Conservation (phyloP, 2,113 vertebrate species). For the Dascyllus trimaculatus region DNA sequence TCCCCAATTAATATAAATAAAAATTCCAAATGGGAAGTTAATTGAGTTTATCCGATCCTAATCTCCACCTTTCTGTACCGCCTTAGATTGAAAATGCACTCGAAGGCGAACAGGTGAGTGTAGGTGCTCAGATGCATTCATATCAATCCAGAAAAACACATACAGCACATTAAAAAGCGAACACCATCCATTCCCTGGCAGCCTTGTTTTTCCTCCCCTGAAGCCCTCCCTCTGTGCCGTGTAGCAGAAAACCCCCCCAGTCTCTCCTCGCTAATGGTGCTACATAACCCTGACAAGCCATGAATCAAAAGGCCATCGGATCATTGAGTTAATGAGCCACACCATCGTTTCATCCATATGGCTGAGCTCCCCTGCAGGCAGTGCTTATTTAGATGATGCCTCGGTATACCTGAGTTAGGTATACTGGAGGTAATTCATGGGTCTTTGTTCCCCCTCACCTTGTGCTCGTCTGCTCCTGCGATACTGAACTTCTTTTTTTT, state of each 20-base stretch:
- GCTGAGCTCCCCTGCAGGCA: slow-evolving; percentile 16
- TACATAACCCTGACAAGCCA: slow-evolving; percentile 27
- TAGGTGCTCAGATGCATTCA: slow-evolving; percentile 3
- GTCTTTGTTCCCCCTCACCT: slow-evolving; percentile 7
- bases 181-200: slow-evolving; percentile 26
- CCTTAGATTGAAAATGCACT: slow-evolving; percentile 44
- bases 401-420: slow-evolving; percentile 10
- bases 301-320: slow-evolving; percentile 54
- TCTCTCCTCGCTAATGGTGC: slow-evolving; percentile 43
- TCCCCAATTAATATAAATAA: neutral
- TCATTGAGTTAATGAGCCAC: slow-evolving; percentile 68
- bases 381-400: slow-evolving; percentile 48
- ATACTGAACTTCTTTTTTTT: slow-evolving; percentile 46
- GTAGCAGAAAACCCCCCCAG: slow-evolving; percentile 3
- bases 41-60: no score
- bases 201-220: slow-evolving; percentile 17
- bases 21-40: slow-evolving; percentile 16
- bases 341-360: slow-evolving; percentile 33
- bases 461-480: slow-evolving; percentile 7
- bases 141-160: slow-evolving; percentile 1
- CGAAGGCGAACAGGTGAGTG: slow-evolving; percentile 65
- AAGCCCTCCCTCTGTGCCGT: slow-evolving; percentile 32
- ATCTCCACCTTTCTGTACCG: slow-evolving; percentile 29
- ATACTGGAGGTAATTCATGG: slow-evolving; percentile 11
- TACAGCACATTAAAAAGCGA: slow-evolving; percentile 8